Evolutionary conservation across 2,797 vertebrate species (phyloP).

Genomic region (Siniperca obscura): DNA sequence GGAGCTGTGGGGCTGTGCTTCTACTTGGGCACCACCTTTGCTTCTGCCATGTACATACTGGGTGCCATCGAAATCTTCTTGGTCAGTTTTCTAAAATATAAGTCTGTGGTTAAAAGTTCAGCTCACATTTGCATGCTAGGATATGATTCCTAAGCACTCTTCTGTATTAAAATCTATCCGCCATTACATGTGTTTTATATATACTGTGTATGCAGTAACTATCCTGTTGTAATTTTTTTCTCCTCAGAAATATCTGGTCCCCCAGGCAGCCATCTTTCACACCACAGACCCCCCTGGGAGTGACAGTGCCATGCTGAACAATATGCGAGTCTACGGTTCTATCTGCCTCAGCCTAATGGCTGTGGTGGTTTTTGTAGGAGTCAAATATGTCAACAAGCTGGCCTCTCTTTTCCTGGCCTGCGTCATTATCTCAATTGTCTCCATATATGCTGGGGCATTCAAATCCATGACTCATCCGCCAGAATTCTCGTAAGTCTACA

Average conservation of each 20-base stretch:
- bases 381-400: conserved; percentile 99
- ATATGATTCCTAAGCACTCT: neutral
- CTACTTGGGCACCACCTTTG: conserved; percentile 98
- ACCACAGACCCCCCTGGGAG: conserved; percentile 85
- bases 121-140: neutral
- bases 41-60: conserved; percentile 98
- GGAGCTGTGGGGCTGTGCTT: conserved; percentile 98
- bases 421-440: conserved; percentile 97
- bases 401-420: conserved; percentile 98
- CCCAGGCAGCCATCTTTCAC: conserved; percentile 95
- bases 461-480: conserved; percentile 96
- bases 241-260: conserved; percentile 93
- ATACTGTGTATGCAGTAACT: neutral
- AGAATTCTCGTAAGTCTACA: conserved; percentile 92
- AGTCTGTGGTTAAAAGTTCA: neutral
- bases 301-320: conserved; percentile 93
- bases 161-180: neutral
- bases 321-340: conserved; percentile 98
- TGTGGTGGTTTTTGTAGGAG: conserved; percentile 96
- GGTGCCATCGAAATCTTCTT: conserved; percentile 98
- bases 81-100: conserved; percentile 84
- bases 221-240: conserved; percentile 1
- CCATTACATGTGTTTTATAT: neutral
- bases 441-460: conserved; percentile 96
- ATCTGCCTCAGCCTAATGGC: conserved; percentile 96